These are phyloP conservation scores for Benthosema pterotum DNA, from an alignment of 2,797 vertebrate genomes.

Conservation along the genomic window DNA sequence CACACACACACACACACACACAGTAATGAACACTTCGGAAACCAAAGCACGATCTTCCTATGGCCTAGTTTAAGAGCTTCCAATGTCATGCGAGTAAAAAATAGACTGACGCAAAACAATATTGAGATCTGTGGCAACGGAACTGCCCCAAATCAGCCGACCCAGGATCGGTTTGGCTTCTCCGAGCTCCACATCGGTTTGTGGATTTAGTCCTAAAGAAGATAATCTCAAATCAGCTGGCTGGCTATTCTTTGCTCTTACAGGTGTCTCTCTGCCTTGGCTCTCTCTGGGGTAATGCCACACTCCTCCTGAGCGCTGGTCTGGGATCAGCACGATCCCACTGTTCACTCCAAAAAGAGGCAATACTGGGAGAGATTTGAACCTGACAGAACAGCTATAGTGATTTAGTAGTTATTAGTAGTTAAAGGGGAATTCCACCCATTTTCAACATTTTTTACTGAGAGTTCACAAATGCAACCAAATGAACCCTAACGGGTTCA, in stretches of 20 bases:
- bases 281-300: conserved; percentile 34
- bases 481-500: too few relatives aligned
- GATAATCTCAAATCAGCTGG: conserved; percentile 45
- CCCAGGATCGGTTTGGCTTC: conserved; percentile 41
- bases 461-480: too few relatives aligned
- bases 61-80: conserved; percentile 68
- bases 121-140: conserved; percentile 46
- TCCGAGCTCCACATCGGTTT: conserved; percentile 21
- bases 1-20: conserved; percentile 20
- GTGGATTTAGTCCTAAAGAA: conserved; percentile 52
- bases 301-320: conserved; percentile 36
- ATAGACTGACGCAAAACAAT: conserved; percentile 60
- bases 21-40: conserved; percentile 70
- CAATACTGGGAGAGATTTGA: background rate
- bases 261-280: conserved; percentile 47
- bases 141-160: conserved; percentile 46
- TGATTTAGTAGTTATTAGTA: too few relatives aligned
- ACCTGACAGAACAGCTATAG: background rate
- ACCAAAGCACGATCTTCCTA: conserved; percentile 71
- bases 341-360: conserved; percentile 19
- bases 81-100: conserved; percentile 64
- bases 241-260: conserved; percentile 39
- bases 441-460: too few relatives aligned
- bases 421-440: too few relatives aligned
- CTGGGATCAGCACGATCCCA: conserved; percentile 29